Conservation (phyloP, 2,113 vertebrate species). For the Spermophilus dauricus region DNA sequence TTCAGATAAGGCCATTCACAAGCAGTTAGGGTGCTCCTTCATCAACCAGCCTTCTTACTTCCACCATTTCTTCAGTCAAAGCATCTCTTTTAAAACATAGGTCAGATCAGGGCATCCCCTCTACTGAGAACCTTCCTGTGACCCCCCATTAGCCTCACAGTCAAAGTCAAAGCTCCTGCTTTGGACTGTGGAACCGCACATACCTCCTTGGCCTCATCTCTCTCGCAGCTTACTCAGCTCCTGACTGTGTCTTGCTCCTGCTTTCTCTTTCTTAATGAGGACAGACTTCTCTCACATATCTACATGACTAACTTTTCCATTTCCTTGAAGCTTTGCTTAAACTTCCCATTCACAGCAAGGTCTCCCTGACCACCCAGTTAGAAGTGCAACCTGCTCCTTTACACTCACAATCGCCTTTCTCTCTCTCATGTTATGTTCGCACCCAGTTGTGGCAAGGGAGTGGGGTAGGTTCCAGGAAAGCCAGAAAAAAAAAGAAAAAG, state of each 20-base stretch:
- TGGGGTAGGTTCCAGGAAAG: too few species aligned
- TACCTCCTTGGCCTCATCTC: not conserved
- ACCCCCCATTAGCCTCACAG: not conserved
- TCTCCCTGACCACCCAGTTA: not conserved
- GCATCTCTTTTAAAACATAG: not conserved
- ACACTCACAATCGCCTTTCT: not conserved
- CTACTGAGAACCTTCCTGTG: not conserved
- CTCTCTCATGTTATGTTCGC: too few species aligned
- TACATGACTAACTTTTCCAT: not conserved
- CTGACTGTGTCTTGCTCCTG: not conserved
- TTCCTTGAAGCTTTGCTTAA: not conserved
- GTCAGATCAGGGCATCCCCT: not conserved
- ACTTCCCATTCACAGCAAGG: not conserved
- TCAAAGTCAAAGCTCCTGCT: not conserved
- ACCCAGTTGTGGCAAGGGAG: too few species aligned
- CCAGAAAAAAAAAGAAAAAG: too few species aligned
- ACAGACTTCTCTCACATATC: not conserved
- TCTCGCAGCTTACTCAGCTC: not conserved
- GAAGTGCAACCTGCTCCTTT: not conserved
- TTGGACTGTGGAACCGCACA: too few species aligned
- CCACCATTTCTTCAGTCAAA: not conserved
- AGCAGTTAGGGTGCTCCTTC: not conserved
- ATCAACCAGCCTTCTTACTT: not conserved
- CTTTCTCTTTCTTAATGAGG: not conserved
- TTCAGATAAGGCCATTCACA: not conserved